Conservation (phyloP, 2,888 invertebrate species). For the Volucella zonaria region DNA sequence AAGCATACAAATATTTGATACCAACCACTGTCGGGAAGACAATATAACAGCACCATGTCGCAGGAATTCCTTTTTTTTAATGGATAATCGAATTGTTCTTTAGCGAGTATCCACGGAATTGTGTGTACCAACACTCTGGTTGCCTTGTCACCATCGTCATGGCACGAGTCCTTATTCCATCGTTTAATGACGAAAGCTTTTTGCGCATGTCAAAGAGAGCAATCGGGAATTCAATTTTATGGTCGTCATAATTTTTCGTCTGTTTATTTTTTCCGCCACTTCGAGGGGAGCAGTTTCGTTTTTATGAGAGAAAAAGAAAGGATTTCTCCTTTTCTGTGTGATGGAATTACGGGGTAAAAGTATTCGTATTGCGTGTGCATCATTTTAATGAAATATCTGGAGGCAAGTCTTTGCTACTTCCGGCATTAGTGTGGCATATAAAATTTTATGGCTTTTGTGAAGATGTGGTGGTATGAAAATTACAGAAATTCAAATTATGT, state of each 20-base stretch:
- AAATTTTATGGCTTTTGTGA: conserved; percentile 40
- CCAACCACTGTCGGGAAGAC: not conserved
- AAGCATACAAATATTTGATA: too few relatives aligned
- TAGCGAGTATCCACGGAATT: conserved; percentile 24
- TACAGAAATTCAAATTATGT: conserved; percentile 33
- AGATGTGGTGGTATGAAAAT: conserved; percentile 20
- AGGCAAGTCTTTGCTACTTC: not conserved
- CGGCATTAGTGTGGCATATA: conserved; percentile 46
- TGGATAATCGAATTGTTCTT: conserved; percentile 57
- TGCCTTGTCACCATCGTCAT: conserved; percentile 9
- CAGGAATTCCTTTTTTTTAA: conserved; percentile 37
- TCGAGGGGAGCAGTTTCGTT: not conserved
- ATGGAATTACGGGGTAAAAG: not conserved
- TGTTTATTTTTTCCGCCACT: conserved; percentile 13
- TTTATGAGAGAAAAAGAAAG: conserved; percentile 24
- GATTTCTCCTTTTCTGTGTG: not conserved
- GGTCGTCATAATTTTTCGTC: conserved; percentile 42
- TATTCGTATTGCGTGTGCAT: conserved; percentile 14
- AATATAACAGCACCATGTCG: conserved; percentile 10
- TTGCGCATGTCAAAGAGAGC: conserved; percentile 5
- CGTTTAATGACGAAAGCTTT: not conserved
- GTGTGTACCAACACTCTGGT: conserved; percentile 32
- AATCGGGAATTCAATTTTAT: conserved; percentile 54
- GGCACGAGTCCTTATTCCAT: conserved; percentile 8
- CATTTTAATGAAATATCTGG: conserved; percentile 16